Evolutionary conservation across 2,113 vertebrate genomes (phyloP), one percentile per base, ranked within the genome.

Genomic region (Calidris pugnax): DNA sequence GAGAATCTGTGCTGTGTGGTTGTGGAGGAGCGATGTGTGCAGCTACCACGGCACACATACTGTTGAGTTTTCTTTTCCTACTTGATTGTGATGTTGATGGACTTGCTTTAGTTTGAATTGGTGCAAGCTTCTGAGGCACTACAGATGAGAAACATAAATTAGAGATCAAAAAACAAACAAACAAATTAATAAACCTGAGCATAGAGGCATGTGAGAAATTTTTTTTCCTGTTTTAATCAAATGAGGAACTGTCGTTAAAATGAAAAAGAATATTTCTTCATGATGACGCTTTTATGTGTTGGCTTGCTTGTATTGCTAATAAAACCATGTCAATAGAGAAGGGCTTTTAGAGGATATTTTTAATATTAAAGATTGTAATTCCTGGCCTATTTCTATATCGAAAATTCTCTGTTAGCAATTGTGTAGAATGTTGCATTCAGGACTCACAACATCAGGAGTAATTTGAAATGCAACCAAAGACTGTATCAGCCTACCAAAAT

Each of bases 11-110:
- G 39, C 73, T 51, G 41, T 64, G 39, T 79, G 41, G 8, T 32
- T 0, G 0, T 57, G 45, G 59, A 47, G 83, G 21, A 60, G 20
- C 2, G 4, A 28, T 14, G 33, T 53, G 19, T 73, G 30, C 45
- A 10, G 57, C 68, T 64, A 59, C 33, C 32, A 51, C 2, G 3
- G 28, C 24, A 8, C 41, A 5, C 1, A 0, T 19, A 14, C 23
- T 33, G 3, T 24, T 30, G 39, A 47, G 7, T 68, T 91, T 89
- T 82, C 69, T 62, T 89, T 80, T 81, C 33, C 43, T 37, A 3
- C 33, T 62, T 74, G 27, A 27, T 9, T 76, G 8, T 59, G 23
- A 60, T 20, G 37, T 53, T 62, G 57, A 47, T 60, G n/a, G 68
- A 47, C 83, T 87, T 83, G 33, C 18, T 90, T 79, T 41, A 39